Base-by-base conservation (phyloP, 2,113 vertebrate genomes). In the Silurus asotus region DNA sequence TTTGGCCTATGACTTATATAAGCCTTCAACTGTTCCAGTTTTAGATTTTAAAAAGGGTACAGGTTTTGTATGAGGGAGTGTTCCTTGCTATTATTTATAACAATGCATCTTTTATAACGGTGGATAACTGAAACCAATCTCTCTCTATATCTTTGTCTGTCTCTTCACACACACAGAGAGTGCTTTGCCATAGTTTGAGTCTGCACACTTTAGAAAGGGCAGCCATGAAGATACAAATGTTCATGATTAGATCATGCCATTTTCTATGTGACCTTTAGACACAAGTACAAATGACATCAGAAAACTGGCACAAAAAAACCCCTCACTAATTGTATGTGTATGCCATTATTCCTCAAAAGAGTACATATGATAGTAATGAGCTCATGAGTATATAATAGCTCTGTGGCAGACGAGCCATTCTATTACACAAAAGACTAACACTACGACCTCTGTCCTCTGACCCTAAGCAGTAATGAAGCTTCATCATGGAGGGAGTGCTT, bases 401-500 rank as follows among this genome's bases (percentile, higher is more conserved):
- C 80, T 55, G 55, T 49, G n/a, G 56, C 45, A 37, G 59, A 65
- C 37, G 37, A 65, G 19, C 75, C 64, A 6, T 56, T 28, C 15
- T 85, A 58, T 80, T 67, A 15, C 58, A 88, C 69, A 74, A 87
- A 70, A 64, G 80, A 23, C 86, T 82, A 55, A 86, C 65, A 78
- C 48, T 37, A 53, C 45, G 65, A 79, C 81, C 78, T 76, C 51
- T 84, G 64, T 62, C 87, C 65, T 82, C 25, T 53, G 87, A 84
- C 82, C 81, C 84, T 11, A 61, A 55, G 48, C 65, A 9, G 82
- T 81, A 83, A 82, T 86, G 77, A 84, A 88, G 53, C 82, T 72
- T 85, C 88, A 89, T 90, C 85, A 80, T 28, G 79, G 58, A 77
- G 79, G 62, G 81, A 77, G 79, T 28, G 75, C 82, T 90, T 91